These are phyloP conservation scores for Keiferia lycopersicella DNA, from an alignment of 2,888 invertebrate genomes.

Conservation along the genomic window DNA sequence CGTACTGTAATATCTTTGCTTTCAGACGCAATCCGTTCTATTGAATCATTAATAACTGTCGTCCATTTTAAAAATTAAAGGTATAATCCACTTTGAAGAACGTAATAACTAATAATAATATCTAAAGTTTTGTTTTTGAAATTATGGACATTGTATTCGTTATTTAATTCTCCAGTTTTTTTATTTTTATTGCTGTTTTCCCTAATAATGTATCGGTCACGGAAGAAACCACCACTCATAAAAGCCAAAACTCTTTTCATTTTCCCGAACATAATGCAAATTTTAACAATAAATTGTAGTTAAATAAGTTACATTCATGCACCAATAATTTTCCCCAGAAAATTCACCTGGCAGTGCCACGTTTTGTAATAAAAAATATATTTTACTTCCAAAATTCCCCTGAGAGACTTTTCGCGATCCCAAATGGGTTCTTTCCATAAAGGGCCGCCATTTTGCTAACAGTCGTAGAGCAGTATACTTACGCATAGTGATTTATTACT, in stretches of 20 bases:
- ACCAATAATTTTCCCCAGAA: background rate
- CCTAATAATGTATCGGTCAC: too few species aligned
- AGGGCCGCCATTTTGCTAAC: conserved; percentile 45
- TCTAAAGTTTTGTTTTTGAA: too few species aligned
- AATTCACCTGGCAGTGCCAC: background rate
- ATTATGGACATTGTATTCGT: too few species aligned
- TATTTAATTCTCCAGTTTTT: too few species aligned
- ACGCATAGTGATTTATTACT: conserved; percentile 52
- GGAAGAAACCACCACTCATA: too few species aligned
- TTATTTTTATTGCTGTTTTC: too few species aligned
- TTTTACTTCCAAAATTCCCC: conserved; percentile 1
- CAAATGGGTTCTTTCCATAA: conserved; percentile 43
- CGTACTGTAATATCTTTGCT: conserved; percentile 3
- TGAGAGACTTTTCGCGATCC: conserved; percentile 25
- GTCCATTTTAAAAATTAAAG: background rate
- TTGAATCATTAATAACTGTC: background rate
- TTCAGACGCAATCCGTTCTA: conserved; percentile 3
- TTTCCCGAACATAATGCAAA: too few species aligned
- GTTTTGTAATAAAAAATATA: conserved; percentile 12
- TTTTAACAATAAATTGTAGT: too few species aligned
- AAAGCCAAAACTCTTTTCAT: too few species aligned
- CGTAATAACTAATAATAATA: too few species aligned
- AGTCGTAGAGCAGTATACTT: conserved; percentile 24
- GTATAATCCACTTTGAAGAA: too few species aligned
- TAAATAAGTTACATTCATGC: too few species aligned